Evolutionary conservation across 2,113 vertebrate genomes (phyloP).

Genomic region (Etheostoma spectabile): DNA sequence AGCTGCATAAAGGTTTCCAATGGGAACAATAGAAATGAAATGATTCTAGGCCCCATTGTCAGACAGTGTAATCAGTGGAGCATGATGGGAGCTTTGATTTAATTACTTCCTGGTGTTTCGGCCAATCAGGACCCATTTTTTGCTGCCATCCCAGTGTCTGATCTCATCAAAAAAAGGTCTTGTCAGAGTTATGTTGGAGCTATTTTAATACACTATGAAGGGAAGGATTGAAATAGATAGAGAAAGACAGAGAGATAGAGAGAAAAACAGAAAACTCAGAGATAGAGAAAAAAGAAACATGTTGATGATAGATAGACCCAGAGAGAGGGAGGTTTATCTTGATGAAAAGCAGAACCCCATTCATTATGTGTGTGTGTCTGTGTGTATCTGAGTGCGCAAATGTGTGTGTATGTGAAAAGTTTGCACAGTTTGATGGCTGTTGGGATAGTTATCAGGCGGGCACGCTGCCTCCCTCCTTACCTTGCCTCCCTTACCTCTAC

Average conservation of each 20-base stretch:
- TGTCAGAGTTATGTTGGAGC: conserved; percentile 23
- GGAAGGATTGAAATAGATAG: conserved; percentile 35
- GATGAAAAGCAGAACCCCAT: conserved; percentile 72
- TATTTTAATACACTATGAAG: conserved; percentile 41
- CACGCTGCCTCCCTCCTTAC: conserved; percentile 27
- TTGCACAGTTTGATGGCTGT: conserved; percentile 59
- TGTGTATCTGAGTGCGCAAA: conserved; percentile 32
- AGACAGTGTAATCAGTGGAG: conserved; percentile 64
- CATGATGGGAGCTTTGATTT: conserved; percentile 67
- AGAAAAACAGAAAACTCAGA: conserved; percentile 6
- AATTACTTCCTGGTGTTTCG: conserved; percentile 72
- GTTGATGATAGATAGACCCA: conserved; percentile 17
- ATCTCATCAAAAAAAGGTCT: conserved; percentile 41
- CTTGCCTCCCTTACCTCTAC: conserved; percentile 46
- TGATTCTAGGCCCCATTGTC: conserved; percentile 49
- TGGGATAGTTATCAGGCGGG: conserved; percentile 56
- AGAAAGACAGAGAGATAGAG: background rate
- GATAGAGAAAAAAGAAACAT: conserved; percentile 29
- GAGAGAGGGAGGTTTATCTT: conserved; percentile 55
- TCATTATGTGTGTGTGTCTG: conserved; percentile 18
- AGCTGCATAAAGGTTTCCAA: conserved; percentile 43
- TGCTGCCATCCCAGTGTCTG: conserved; percentile 44
- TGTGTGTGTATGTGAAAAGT: conserved; percentile 52
- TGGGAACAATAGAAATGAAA: conserved; percentile 59
- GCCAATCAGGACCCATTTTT: conserved; percentile 61